phyloP scores from a whole-genome alignment of 2,888 invertebrate genomes.

The Magallana nippona region DNA sequence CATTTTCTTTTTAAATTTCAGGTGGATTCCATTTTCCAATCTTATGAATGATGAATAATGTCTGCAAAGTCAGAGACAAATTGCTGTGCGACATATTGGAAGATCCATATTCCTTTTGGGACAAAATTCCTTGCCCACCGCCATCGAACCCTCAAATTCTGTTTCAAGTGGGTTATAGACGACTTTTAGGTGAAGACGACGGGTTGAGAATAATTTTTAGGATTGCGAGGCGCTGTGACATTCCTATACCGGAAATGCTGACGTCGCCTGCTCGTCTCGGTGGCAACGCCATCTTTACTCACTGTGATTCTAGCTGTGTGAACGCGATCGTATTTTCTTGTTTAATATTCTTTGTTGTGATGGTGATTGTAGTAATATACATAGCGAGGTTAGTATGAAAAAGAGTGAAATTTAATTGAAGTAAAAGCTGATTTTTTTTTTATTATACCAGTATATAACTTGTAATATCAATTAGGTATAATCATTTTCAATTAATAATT shows the following conservation, averaged over 20 bases:
- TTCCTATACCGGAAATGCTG: conserved; percentile 44
- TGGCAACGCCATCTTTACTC: conserved; percentile 43
- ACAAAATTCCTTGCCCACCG: conserved; percentile 49
- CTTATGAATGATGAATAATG: conserved; percentile 15
- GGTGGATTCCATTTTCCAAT: neutral
- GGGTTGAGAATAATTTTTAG: conserved; percentile 46
- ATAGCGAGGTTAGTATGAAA: conserved; percentile 34
- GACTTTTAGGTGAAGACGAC: conserved; percentile 42
- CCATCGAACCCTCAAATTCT: conserved; percentile 41
- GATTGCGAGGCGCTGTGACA: conserved; percentile 48
- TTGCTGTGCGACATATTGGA: neutral
- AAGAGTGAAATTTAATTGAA: no score
- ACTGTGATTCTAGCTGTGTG: conserved; percentile 41
- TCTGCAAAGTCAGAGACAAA: neutral
- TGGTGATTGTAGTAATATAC: conserved; percentile 40
- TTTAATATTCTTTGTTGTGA: conserved; percentile 42
- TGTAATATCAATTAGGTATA: no score
- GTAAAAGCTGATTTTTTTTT: no score
- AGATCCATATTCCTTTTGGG: conserved; percentile 46
- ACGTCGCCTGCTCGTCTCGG: conserved; percentile 45
- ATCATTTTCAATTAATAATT: no score
- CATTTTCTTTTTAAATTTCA: neutral
- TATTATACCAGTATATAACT: no score
- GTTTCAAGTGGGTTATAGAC: conserved; percentile 37
- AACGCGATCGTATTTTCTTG: conserved; percentile 41